Conservation (phyloP, 2,113 vertebrate genomes). For the Chlamydotis undulata region DNA sequence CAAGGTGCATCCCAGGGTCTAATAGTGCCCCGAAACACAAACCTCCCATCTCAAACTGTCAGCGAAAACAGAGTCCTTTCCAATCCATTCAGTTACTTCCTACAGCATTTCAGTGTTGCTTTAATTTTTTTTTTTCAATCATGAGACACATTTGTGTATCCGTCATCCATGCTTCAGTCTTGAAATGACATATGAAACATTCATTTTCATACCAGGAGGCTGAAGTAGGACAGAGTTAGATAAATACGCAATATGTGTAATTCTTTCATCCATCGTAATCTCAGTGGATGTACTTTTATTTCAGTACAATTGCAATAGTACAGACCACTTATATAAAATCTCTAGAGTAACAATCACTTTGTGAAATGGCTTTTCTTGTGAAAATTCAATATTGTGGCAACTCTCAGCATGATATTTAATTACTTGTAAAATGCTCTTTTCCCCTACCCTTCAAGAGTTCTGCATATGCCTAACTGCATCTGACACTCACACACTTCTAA, state of each 20-base stretch:
- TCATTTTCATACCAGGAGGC: not conserved
- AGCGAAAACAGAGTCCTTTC: not conserved
- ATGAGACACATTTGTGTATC: not conserved
- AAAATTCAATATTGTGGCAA: conserved; percentile 6
- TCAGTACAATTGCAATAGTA: not conserved
- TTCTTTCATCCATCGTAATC: conserved; percentile 9
- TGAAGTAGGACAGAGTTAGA: conserved; percentile 11
- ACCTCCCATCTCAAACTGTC: not conserved
- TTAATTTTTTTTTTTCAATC: not conserved
- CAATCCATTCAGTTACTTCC: not conserved
- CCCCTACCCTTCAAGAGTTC: not conserved
- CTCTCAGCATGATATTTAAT: not conserved
- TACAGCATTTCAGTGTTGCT: not conserved
- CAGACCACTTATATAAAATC: conserved; percentile 3
- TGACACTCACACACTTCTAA: not conserved
- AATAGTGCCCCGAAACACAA: not conserved
- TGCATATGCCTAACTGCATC: not conserved
- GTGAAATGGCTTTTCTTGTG: conserved; percentile 17
- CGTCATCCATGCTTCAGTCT: not conserved
- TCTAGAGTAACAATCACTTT: conserved; percentile 2
- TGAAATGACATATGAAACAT: not conserved
- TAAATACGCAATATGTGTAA: not conserved
- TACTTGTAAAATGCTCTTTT: conserved; percentile 14
- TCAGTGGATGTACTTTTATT: conserved; percentile 20
- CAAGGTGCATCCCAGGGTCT: not conserved